These are phyloP conservation scores for Leucophora obtusa DNA, from an alignment of 2,888 invertebrate species.

Conservation along the genomic window DNA sequence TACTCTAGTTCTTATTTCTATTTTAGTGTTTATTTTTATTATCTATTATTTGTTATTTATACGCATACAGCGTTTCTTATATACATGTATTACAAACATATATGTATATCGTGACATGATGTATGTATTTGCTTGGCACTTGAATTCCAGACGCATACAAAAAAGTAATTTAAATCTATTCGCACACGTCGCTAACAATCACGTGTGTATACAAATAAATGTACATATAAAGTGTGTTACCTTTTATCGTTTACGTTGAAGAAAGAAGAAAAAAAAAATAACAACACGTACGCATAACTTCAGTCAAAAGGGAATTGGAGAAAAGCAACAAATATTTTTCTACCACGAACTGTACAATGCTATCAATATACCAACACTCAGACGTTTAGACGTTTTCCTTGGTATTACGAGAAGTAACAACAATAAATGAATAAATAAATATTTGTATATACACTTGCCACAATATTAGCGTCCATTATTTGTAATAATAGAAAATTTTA, in stretches of 20 bases:
- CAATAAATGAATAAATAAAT: constrained; percentile 56
- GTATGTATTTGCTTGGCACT: constrained; percentile 55
- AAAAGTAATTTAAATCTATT: constrained; percentile 77
- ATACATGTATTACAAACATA: too few relatives aligned
- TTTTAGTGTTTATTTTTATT: constrained; percentile 42
- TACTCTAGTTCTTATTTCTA: background rate
- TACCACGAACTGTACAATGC: background rate
- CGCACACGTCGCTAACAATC: constrained; percentile 74
- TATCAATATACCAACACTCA: constrained; percentile 17
- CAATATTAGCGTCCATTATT: constrained; percentile 58
- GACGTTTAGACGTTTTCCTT: constrained; percentile 2
- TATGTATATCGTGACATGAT: constrained; percentile 22
- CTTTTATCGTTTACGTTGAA: constrained; percentile 21
- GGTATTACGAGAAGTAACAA: background rate
- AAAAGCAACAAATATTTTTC: constrained; percentile 26
- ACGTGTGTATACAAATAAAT: constrained; percentile 19
- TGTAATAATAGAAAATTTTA: constrained; percentile 33
- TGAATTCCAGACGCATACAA: constrained; percentile 48
- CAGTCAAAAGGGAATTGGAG: constrained; percentile 10
- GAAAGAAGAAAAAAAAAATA: constrained; percentile 60
- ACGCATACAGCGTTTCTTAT: constrained; percentile 3
- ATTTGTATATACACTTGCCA: constrained; percentile 46
- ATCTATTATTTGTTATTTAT: constrained; percentile 52
- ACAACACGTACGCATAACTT: constrained; percentile 46
- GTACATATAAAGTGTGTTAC: constrained; percentile 45